Evolutionary conservation across 2,888 invertebrate genomes (phyloP), one percentile per base, ranked within the genome.

Genomic region (Eueremaeus valkanovi): DNA sequence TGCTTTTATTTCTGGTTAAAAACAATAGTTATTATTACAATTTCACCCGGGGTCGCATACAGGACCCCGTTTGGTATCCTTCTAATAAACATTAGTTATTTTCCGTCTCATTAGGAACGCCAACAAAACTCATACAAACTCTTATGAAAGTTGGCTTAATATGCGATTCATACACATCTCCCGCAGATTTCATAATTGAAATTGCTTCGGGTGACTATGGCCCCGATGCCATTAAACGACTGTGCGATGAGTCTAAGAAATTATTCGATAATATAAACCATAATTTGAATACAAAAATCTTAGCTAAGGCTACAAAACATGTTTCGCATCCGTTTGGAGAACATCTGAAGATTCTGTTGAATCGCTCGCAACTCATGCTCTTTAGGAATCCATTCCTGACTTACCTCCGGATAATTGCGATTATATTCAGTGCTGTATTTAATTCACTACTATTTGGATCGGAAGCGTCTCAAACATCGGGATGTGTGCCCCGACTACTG

Each of bases 131-230:
- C 31, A 33, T 75, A 11, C 72, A 72, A 5, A 45, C 63, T 21
- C n/a, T 75, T 9, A 33, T 1, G 5, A 51, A 27, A 40, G n/a
- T 42, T 5, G 58, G 63, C 36, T 8, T 75, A 5, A 21, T n/a
- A 36, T 49, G 51, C 31, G 72, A 75, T 72, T 18, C n/a, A 0
- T 58, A 29, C 42, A 75, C 72, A 33, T 75, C 75, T 0, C 75
- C 75, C n/a, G 31, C 72, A 16, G 75, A 75, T 36, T 75, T 31
- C 31, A 73, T 75, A 13, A 75, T 75, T n/a, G 75, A 75, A 63
- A 33, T 75, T 3, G 75, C 75, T 18, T 51, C 75, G 58, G 33
- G 27, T 21, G 75, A 75, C 27, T 75, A 75, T 33, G 75, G 75
- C 0, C 36, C n/a, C 11, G 18, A 51, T 5, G 55, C 75, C 13